These are phyloP conservation scores for Vombatus ursinus DNA, from an alignment of 2,113 vertebrate species.

Conservation along the genomic window DNA sequence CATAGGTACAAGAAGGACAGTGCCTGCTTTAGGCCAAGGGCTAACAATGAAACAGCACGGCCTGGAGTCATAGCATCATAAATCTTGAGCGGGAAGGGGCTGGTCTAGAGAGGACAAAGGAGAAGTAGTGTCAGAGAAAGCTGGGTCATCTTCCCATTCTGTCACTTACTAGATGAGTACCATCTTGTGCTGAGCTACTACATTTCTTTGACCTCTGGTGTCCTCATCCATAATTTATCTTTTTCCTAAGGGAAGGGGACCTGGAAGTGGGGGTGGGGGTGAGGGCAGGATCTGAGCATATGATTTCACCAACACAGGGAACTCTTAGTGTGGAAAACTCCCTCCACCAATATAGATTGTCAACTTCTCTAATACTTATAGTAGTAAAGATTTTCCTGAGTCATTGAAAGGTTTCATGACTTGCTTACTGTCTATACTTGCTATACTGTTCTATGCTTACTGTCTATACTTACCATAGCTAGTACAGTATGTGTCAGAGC, in stretches of 20 bases:
- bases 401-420: neutral
- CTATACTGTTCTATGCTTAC: no score
- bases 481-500: neutral
- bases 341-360: neutral
- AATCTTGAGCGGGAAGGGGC: no score
- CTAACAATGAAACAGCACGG: no score
- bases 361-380: no score
- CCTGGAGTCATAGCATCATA: no score
- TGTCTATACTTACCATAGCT: no score
- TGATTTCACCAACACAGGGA: neutral
- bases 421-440: neutral
- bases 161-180: neutral
- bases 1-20: no score
- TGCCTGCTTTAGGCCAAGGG: no score
- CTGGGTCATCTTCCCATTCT: neutral
- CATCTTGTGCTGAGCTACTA: neutral
- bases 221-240: neutral
- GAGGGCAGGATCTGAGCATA: neutral
- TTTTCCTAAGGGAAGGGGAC: neutral
- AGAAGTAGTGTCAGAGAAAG: neutral
- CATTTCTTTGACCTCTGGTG: neutral
- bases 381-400: no score
- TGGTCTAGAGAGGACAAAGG: neutral
- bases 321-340: neutral
- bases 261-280: no score